Evolutionary conservation across 2,113 vertebrate species (phyloP), one percentile per base, ranked within the genome.

Genomic region (Sigmodon hispidus): DNA sequence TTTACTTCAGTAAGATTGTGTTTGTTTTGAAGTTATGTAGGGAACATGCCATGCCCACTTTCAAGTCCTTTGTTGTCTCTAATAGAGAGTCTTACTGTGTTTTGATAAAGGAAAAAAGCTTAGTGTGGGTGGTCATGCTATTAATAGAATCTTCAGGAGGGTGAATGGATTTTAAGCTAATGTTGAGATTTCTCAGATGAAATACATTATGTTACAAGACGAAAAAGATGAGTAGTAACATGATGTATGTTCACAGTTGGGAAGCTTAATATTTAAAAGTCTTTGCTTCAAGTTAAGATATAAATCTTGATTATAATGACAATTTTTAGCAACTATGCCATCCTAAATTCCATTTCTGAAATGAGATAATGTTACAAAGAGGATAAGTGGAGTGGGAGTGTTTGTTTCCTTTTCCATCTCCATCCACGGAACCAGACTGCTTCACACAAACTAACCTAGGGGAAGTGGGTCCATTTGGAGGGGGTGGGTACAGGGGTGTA

Each of bases 21-120:
- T 86, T 93, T 84, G n/a, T 86, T 84, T 84, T 89, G 19, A 93
- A 63, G 45, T 69, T 79, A 36, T 88, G 29, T 61, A 87, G 31
- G 7, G 15, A 75, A 93, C 65, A n/a, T 61, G 24, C 57, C n/a
- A 26, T 48, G 17, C 24, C 73, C 26, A 43, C 3, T 91, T 91
- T 81, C 16, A 70, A 48, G 69, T 52, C 24, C 45, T 76, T 91
- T 34, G 36, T 70, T 87, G 59, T 10, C 19, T 2, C 6, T 87
- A 36, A 22, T 59, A 43, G 31, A 70, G n/a, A 89, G 40, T 92
- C 29, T 87, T 95, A n/a, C 17, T 70, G 85, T 70, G 15, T 50
- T 45, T 86, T 96, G 61, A 65, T 50, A 89, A 83, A 70, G 75
- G 26, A 21, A 72, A 43, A 55, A 31, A 48, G 2, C 48, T 90